Evolutionary conservation across 2,113 vertebrate species (phyloP).

Genomic region (Sinocyclocheilus anophthalmus): DNA sequence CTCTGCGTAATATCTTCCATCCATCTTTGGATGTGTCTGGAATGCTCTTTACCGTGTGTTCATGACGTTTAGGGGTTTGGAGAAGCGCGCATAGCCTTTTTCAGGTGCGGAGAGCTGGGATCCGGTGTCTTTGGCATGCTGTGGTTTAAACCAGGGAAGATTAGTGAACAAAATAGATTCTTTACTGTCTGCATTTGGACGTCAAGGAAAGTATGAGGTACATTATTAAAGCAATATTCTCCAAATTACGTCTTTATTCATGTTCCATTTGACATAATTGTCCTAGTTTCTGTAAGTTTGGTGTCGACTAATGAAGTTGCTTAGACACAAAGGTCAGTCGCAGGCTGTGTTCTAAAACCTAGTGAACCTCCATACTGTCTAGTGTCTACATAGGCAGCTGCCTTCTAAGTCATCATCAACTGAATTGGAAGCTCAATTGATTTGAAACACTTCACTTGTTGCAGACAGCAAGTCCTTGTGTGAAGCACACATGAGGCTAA

Average conservation of each 20-base stretch:
- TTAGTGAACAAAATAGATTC: not conserved
- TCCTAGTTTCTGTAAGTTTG: not conserved
- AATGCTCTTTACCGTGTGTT: not conserved
- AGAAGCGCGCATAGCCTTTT: not conserved
- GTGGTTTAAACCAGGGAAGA: not conserved
- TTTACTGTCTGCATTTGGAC: not conserved
- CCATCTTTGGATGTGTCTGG: conserved; percentile 1
- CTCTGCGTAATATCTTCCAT: conserved; percentile 7
- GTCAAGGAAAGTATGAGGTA: not conserved
- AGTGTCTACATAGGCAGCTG: not conserved
- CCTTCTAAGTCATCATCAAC: not conserved
- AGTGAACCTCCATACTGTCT: not conserved
- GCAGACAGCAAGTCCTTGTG: too few species aligned
- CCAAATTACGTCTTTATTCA: not conserved
- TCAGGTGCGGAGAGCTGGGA: not conserved
- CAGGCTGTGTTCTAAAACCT: not conserved
- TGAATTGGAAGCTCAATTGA: not conserved
- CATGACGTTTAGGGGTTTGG: not conserved
- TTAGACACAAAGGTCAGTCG: not conserved
- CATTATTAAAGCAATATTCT: not conserved
- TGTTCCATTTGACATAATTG: not conserved
- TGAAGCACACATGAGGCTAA: too few species aligned
- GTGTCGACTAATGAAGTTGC: not conserved
- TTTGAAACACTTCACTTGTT: not conserved
- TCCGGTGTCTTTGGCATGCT: not conserved